Evolutionary conservation across 2,797 vertebrate species (phyloP).

Genomic region (Megaceryle alcyon): DNA sequence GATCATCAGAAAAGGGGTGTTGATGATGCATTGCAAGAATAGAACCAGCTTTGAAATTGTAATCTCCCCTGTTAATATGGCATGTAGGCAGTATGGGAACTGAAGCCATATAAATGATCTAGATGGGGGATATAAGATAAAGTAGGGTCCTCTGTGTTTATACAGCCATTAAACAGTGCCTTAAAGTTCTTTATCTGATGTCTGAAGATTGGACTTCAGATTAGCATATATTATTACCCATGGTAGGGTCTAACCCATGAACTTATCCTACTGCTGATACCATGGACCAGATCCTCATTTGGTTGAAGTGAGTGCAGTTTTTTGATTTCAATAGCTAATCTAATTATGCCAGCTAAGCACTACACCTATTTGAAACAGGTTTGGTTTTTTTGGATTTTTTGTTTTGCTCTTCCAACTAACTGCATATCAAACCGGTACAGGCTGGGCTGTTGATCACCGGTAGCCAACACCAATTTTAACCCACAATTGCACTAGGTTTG

Average conservation of each 20-base stretch:
- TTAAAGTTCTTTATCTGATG: slow-evolving; percentile 60
- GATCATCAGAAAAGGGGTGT: slow-evolving; percentile 13
- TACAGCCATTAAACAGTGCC: slow-evolving; percentile 41
- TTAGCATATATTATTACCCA: slow-evolving; percentile 20
- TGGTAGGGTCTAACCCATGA: slow-evolving; percentile 42
- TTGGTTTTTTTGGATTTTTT: neutral
- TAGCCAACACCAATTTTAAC: slow-evolving; percentile 5
- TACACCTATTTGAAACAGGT: neutral
- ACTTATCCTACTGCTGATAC: slow-evolving; percentile 16
- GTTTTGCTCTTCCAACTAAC: neutral
- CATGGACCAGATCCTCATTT: neutral
- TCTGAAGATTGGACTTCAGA: slow-evolving; percentile 49
- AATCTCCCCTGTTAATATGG: neutral
- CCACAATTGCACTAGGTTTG: neutral
- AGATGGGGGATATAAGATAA: slow-evolving; percentile 30
- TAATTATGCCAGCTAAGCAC: slow-evolving; percentile 4
- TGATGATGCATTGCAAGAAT: neutral
- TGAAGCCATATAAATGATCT: slow-evolving; percentile 17
- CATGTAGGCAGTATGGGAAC: slow-evolving; percentile 24
- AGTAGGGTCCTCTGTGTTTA: slow-evolving; percentile 52
- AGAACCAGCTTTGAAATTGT: slow-evolving; percentile 26
- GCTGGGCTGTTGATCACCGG: neutral
- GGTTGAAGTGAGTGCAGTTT: neutral
- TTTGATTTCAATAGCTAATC: slow-evolving; percentile 24
- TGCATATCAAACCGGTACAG: neutral